phyloP scores from a whole-genome alignment of 2,113 vertebrate genomes.

The Odontophorus gujanensis region DNA sequence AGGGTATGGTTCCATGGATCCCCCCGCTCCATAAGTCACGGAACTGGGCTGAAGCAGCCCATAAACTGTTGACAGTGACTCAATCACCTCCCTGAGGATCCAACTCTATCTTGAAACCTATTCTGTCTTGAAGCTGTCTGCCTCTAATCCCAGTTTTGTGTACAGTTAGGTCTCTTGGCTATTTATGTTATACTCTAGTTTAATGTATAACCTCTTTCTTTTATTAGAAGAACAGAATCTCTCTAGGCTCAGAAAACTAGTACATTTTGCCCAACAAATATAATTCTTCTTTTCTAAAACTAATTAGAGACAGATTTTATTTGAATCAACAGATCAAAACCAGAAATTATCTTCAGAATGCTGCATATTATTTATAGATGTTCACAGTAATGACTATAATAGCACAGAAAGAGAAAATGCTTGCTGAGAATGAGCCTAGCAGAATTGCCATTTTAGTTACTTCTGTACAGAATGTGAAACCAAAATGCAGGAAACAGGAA shows the following conservation, averaged over 20 bases:
- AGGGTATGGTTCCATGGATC: too few relatives aligned
- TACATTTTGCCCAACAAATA: not conserved
- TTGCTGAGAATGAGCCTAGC: not conserved
- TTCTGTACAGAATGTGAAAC: not conserved
- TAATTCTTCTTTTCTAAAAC: not conserved
- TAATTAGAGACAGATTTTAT: conserved; percentile 4
- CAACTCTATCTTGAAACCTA: too few relatives aligned
- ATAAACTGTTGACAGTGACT: too few relatives aligned
- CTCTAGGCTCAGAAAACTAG: not conserved
- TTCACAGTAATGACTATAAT: not conserved
- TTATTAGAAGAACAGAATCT: not conserved
- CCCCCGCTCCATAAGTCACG: too few relatives aligned
- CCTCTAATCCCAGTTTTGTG: not conserved
- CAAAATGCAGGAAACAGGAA: not conserved
- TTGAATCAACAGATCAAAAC: not conserved
- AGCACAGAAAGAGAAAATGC: not conserved
- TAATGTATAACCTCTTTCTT: not conserved
- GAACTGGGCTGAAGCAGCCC: too few relatives aligned
- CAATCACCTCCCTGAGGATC: too few relatives aligned
- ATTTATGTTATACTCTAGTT: not conserved
- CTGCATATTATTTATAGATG: not conserved
- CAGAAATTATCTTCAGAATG: conserved; percentile 5
- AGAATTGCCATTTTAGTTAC: not conserved
- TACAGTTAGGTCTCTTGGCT: not conserved
- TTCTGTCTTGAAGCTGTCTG: not conserved